phyloP scores from a whole-genome alignment of 35 echinoderm and acorn worm genomes.

The Apostichopus japonicus region DNA sequence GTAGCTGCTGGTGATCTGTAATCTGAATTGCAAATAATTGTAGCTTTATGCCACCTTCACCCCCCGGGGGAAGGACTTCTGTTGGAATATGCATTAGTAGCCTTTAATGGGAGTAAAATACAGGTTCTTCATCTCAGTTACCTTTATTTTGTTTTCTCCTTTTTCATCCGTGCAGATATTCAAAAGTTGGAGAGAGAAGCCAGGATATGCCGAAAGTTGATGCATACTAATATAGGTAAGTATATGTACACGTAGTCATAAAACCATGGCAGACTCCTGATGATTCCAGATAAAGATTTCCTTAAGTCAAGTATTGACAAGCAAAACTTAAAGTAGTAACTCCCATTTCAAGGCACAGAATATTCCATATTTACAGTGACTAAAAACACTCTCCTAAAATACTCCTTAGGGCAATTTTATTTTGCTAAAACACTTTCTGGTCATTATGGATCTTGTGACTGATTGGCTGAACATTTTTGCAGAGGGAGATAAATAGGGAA shows the following conservation, averaged over 20 bases:
- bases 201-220: conserved; percentile 58
- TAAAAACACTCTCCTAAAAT: too few species aligned
- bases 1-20: neutral
- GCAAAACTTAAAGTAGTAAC: neutral
- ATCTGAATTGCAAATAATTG: conserved; percentile 3
- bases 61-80: too few species aligned
- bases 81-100: conserved; percentile 1
- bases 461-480: too few species aligned
- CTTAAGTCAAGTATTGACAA: neutral
- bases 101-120: neutral
- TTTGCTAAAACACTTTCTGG: neutral
- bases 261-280: neutral
- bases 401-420: too few species aligned
- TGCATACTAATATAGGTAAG: conserved; percentile 63
- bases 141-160: neutral
- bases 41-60: neutral
- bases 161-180: conserved; percentile 40
- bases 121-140: neutral
- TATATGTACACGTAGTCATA: neutral
- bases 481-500: too few species aligned
- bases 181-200: conserved; percentile 60
- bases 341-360: too few species aligned
- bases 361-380: too few species aligned
- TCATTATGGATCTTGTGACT: neutral
- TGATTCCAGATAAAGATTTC: neutral